Evolutionary conservation across 2,797 vertebrate genomes (phyloP).

Genomic region (Parotocinclus haroldoi): DNA sequence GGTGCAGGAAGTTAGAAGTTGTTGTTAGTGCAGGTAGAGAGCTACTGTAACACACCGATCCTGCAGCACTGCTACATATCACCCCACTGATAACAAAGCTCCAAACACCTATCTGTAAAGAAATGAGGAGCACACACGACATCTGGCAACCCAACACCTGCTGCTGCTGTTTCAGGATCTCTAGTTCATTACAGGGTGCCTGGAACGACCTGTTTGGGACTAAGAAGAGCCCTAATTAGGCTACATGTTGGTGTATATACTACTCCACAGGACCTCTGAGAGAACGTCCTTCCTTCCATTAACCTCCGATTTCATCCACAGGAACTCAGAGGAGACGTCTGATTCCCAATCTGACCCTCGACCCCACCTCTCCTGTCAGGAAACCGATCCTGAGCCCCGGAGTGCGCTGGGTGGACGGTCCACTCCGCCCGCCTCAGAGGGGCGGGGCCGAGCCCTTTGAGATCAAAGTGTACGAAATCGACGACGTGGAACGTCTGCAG

Average conservation of each 20-base stretch:
- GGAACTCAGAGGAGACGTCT: constrained; percentile 77
- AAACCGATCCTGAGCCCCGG: constrained; percentile 80
- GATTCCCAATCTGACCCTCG: constrained; percentile 86
- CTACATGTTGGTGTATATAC: no score
- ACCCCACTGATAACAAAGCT: constrained; percentile 53
- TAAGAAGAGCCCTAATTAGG: no score
- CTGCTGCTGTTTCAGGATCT: no score
- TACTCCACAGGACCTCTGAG: no score
- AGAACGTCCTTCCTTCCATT: no score
- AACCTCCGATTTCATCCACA: neutral
- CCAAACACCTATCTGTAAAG: constrained; percentile 58
- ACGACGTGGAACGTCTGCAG: constrained; percentile 93
- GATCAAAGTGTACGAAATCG: constrained; percentile 99
- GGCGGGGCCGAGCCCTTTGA: constrained; percentile 87
- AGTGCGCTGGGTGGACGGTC: constrained; percentile 94
- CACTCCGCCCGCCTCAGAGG: constrained; percentile 77
- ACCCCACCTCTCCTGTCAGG: constrained; percentile 75
- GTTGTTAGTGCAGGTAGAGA: no score
- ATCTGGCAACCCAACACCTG: no score
- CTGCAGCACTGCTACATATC: no score
- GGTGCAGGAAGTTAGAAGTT: no score
- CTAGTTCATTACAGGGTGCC: no score
- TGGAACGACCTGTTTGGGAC: no score
- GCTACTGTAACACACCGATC: no score
- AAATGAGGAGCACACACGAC: constrained; percentile 37